Percentiles rank a stretch among this genome's conserved stretches.
phyloP scores from a whole-genome alignment of 1,140 invertebrate genomes.

The Glossosoma conforme region DNA sequence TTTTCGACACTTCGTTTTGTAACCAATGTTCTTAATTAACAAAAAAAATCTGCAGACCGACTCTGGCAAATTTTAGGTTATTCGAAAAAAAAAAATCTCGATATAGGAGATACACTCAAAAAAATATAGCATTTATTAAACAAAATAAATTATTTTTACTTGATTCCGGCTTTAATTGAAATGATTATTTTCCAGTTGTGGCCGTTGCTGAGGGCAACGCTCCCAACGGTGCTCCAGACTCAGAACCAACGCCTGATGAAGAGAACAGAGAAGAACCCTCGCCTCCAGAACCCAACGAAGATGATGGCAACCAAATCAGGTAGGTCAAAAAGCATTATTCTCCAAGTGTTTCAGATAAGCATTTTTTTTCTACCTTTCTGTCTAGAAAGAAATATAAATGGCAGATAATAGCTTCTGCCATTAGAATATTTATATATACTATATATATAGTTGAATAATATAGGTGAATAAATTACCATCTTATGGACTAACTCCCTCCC shows the following conservation, averaged over 20 bases:
- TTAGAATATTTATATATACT: background rate
- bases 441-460: too few relatives aligned
- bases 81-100: background rate
- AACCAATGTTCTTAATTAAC: background rate
- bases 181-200: background rate
- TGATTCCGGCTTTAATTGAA: background rate
- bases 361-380: background rate
- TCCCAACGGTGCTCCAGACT: conserved; percentile 1
- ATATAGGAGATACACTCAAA: background rate
- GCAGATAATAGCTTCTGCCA: background rate
- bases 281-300: conserved; percentile 21
- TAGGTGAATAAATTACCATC: too few relatives aligned
- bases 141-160: background rate
- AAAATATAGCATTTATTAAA: background rate
- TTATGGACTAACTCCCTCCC: too few relatives aligned
- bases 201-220: background rate
- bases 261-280: conserved; percentile 1
- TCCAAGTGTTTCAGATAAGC: background rate
- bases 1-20: background rate
- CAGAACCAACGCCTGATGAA: background rate
- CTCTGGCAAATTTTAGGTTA: too few relatives aligned
- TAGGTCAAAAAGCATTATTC: conserved; percentile 6
- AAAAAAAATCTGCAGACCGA: too few relatives aligned
- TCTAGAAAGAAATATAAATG: background rate
- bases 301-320: conserved; percentile 27